Conservation (phyloP, 2,888 invertebrate species). For the Fragum fragum region DNA sequence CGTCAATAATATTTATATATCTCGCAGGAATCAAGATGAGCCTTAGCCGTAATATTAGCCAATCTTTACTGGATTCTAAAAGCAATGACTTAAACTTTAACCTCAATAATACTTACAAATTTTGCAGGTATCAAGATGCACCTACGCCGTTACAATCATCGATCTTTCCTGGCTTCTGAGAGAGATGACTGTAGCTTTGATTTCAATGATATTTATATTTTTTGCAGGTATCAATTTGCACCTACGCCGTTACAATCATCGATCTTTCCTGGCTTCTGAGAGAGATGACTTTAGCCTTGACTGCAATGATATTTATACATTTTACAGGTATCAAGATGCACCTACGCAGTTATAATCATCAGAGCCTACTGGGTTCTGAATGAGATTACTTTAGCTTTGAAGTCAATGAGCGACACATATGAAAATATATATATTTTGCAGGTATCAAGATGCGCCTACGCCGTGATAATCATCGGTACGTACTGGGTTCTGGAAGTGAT, state of each 20-base stretch:
- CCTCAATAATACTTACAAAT: slow-evolving; percentile 65
- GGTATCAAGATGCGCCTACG: slow-evolving; percentile 80
- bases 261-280: slow-evolving; percentile 83
- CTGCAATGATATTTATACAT: slow-evolving; percentile 48
- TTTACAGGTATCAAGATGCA: slow-evolving; percentile 79
- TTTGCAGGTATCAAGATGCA: slow-evolving; percentile 79
- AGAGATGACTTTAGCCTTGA: slow-evolving; percentile 82
- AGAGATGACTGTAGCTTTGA: not conserved
- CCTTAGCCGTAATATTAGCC: slow-evolving; percentile 80
- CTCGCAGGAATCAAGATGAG: slow-evolving; percentile 78
- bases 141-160: slow-evolving; percentile 80
- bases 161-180: slow-evolving; percentile 81
- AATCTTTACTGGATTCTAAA: slow-evolving; percentile 83
- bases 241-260: slow-evolving; percentile 80
- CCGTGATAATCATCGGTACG: slow-evolving; percentile 79
- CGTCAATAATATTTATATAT: not conserved
- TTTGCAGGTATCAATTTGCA: slow-evolving; percentile 79
- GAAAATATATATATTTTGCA: slow-evolving; percentile 53
- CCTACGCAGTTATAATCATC: slow-evolving; percentile 80
- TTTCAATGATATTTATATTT: not conserved
- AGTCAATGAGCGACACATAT: not conserved
- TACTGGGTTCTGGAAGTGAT: slow-evolving; percentile 84
- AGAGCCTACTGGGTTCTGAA: slow-evolving; percentile 81
- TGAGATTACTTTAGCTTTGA: not conserved
- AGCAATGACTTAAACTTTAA: slow-evolving; percentile 82